Evolutionary conservation across 2,888 invertebrate species (phyloP).

Genomic region (Cotesia congregata): DNA sequence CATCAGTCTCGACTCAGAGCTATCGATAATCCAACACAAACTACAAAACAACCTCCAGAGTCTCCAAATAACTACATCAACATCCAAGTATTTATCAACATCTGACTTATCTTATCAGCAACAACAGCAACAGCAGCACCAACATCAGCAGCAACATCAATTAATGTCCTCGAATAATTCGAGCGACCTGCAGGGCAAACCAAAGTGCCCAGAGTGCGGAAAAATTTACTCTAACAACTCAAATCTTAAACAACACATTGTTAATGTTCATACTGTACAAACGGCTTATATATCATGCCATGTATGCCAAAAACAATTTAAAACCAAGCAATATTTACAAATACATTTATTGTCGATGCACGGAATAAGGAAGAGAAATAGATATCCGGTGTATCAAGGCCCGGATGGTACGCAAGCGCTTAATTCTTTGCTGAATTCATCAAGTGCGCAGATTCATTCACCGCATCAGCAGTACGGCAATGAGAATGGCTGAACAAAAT

Average conservation of each 20-base stretch:
- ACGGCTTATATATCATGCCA: constrained; percentile 76
- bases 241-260: constrained; percentile 80
- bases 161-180: constrained; percentile 23
- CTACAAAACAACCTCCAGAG: constrained; percentile 63
- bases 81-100: constrained; percentile 61
- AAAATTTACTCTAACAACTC: constrained; percentile 79
- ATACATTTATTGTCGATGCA: constrained; percentile 80
- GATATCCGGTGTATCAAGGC: constrained; percentile 65
- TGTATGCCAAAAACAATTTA: constrained; percentile 78
- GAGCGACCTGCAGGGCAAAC: constrained; percentile 67
- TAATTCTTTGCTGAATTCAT: background rate
- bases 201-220: constrained; percentile 78
- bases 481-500: constrained; percentile 60
- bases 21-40: constrained; percentile 67
- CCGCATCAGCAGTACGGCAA: constrained; percentile 51
- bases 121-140: constrained; percentile 10
- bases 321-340: constrained; percentile 80
- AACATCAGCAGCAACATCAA: background rate
- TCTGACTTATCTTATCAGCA: constrained; percentile 54
- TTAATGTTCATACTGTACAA: constrained; percentile 78
- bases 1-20: constrained; percentile 59
- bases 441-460: constrained; percentile 53
- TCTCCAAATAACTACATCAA: constrained; percentile 53
- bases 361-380: constrained; percentile 76
- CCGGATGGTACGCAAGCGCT: constrained; percentile 55